phyloP scores from a whole-genome alignment of 1,140 invertebrate species.

The Caenorhabditis tropicalis region DNA sequence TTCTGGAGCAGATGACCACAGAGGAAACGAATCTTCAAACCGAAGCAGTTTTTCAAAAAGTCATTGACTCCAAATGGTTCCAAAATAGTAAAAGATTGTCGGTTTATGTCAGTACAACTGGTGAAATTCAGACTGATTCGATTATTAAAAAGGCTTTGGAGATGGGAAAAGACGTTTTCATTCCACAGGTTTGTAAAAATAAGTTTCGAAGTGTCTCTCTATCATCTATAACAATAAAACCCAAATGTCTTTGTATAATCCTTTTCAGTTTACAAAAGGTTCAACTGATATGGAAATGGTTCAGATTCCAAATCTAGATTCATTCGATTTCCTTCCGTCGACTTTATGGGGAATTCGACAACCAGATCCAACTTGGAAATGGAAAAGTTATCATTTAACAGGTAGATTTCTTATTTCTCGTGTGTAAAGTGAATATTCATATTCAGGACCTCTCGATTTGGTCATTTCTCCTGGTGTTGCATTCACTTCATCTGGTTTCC shows the following conservation, averaged over 20 bases:
- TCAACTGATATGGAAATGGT: slow-evolving; percentile 31
- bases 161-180: slow-evolving; percentile 36
- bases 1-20: not conserved
- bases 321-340: not conserved
- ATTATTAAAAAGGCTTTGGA: not conserved
- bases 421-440: not conserved
- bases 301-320: not conserved
- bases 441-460: slow-evolving; percentile 30
- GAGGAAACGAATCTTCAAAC: not conserved
- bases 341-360: slow-evolving; percentile 47
- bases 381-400: slow-evolving; percentile 11
- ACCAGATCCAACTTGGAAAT: slow-evolving; percentile 4
- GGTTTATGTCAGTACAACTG: slow-evolving; percentile 42
- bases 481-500: not conserved
- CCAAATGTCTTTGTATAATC: too few relatives aligned
- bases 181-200: slow-evolving; percentile 50
- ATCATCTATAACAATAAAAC: too few relatives aligned
- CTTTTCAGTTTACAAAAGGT: slow-evolving; percentile 30
- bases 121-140: slow-evolving; percentile 30
- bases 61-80: slow-evolving; percentile 5
- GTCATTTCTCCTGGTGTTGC: slow-evolving; percentile 41
- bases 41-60: not conserved
- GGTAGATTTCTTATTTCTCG: not conserved
- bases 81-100: not conserved
- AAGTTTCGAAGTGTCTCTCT: too few relatives aligned